Base-by-base conservation (phyloP, 1,140 invertebrate genomes). In the Lithobius niger region DNA sequence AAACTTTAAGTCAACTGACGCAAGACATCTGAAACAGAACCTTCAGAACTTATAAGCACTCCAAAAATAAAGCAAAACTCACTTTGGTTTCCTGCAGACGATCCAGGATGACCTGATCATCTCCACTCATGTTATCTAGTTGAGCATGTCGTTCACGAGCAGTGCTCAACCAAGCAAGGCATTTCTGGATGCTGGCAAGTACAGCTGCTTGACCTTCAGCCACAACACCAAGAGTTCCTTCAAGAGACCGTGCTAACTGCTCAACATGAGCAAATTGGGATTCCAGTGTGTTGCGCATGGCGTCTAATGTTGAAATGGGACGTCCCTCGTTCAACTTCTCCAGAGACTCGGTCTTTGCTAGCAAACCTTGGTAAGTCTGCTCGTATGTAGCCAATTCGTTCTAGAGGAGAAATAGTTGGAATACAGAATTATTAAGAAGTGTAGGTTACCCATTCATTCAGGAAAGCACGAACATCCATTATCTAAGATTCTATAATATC, bases 71-170 rank as follows among this genome's bases (percentile, higher is more conserved):
- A n/a, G n/a, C n/a, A n/a, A 31, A 44, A 21, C 44, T 15, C 19
- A 31, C 60, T 27, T 36, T 49, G 3, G 25, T 81, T 57, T 84
- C 78, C 36, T 58, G 16, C 4, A 93, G 74, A 59, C 88, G 76
- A 55, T 81, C 77, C 28, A 93, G 71, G 52, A 94, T 84, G 65
- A 88, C 86, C 2, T 77, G 76, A 66, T 89, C 88, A 61, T 88
- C 82, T 1, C 90, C 90, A 15, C 84, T 86, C 63, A 91, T 78
- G 70, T 94, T 88, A 66, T 96, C 91, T 69, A 87, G 93, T 69
- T 88, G 88, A 13, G 89, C 83, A 0, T 94, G 79, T 47, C 83
- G 77, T 66, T 95, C 91, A 53, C 69, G 66, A 40, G 68, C 59
- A 21, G 62, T 25, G 48, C 63, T 68, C 22, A 73, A 53, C 67